A percentile compares a stretch with the other conserved stretches of the same genome.
Evolutionary conservation across 2,113 vertebrate genomes (phyloP).

Genomic region (Phalacrocorax carbo): DNA sequence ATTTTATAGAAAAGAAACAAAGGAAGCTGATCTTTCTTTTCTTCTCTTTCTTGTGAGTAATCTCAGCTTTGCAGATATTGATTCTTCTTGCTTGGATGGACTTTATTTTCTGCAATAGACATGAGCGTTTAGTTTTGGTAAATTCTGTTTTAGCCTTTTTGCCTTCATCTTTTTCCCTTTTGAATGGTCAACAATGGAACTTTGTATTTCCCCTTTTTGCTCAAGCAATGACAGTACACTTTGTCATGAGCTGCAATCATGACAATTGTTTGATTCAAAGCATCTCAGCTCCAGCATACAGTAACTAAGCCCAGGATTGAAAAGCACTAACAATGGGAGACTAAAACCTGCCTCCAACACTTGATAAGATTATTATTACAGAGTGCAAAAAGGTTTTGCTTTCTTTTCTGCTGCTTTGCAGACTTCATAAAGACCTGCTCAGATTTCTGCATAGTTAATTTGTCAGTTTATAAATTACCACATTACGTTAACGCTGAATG

Average conservation of each 20-base stretch:
- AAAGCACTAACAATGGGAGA: slow-evolving; percentile 34
- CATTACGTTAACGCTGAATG: slow-evolving; percentile 77
- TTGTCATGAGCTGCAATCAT: neutral
- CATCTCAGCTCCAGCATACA: neutral
- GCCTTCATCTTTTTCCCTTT: neutral
- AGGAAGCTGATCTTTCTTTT: neutral
- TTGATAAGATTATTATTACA: slow-evolving; percentile 67
- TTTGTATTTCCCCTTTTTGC: neutral
- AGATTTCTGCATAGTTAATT: slow-evolving; percentile 80
- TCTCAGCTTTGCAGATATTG: slow-evolving; percentile 25
- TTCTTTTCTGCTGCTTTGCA: slow-evolving; percentile 68
- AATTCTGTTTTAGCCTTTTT: neutral
- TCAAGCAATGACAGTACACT: fast-evolving
- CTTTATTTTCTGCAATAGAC: neutral
- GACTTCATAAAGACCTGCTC: slow-evolving; percentile 66
- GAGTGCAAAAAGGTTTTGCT: slow-evolving; percentile 58
- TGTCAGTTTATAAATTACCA: slow-evolving; percentile 83
- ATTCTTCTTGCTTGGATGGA: neutral
- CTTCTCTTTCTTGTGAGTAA: neutral
- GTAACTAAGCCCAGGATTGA: neutral
- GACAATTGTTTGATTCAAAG: neutral
- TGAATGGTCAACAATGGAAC: neutral
- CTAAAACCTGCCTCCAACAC: slow-evolving; percentile 24
- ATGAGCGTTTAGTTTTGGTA: slow-evolving; percentile 23
- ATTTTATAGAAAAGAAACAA: slow-evolving; percentile 68